Conservation (phyloP, 2,113 vertebrate species). For the Silurus asotus region DNA sequence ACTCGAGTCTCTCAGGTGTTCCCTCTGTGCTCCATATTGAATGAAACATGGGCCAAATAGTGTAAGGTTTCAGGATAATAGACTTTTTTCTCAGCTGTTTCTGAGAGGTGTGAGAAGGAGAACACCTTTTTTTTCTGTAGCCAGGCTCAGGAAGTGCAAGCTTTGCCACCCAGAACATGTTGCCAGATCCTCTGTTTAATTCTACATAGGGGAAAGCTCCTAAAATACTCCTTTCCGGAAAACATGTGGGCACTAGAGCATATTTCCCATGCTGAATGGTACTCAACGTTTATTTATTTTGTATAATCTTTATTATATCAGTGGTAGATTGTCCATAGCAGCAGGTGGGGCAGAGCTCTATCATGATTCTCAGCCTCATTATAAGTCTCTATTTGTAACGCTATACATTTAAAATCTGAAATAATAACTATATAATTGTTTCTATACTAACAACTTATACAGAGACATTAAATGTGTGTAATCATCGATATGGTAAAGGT, state of each 20-base stretch:
- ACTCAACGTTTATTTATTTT: not conserved
- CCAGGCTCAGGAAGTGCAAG: not conserved
- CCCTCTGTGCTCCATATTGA: constrained; percentile 38
- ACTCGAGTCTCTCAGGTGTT: constrained; percentile 38
- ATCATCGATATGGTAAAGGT: too few species aligned
- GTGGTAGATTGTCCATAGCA: not conserved
- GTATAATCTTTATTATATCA: not conserved
- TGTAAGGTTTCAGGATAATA: constrained; percentile 47
- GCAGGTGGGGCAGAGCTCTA: not conserved
- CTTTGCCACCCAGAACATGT: not conserved
- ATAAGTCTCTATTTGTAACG: not conserved
- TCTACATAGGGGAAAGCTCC: not conserved
- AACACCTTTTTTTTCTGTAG: not conserved
- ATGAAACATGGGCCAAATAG: constrained; percentile 40
- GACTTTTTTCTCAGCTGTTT: constrained; percentile 47
- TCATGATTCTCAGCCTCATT: not conserved
- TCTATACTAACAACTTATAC: too few species aligned
- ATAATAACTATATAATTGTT: not conserved
- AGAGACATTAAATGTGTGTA: too few species aligned
- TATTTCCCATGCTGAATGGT: not conserved
- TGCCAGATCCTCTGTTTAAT: not conserved
- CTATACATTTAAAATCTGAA: not conserved
- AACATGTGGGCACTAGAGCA: not conserved
- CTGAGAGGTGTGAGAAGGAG: constrained; percentile 36
- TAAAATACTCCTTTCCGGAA: not conserved